Conservation (phyloP, 1,140 invertebrate species). For the Aradophagus sp. region DNA sequence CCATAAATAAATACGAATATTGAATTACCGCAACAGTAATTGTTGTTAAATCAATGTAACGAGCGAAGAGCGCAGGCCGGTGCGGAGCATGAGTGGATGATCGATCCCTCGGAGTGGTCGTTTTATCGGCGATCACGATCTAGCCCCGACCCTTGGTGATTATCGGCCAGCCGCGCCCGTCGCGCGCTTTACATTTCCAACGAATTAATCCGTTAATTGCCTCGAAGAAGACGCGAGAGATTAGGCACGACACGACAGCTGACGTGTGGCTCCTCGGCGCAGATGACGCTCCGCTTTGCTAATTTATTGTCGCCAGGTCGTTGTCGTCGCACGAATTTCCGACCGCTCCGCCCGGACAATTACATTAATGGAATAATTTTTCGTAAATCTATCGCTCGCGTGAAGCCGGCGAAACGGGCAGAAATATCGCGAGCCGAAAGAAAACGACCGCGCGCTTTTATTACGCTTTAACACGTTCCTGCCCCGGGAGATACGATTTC, state of each 20-base stretch:
- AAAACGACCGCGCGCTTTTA: constrained; percentile 26
- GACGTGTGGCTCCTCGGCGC: constrained; percentile 47
- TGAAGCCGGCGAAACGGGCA: constrained; percentile 41
- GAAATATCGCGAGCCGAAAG: constrained; percentile 23
- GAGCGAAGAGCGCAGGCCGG: no score
- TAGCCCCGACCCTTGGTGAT: constrained; percentile 32
- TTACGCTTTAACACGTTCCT: constrained; percentile 39
- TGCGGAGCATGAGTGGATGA: no score
- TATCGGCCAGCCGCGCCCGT: constrained; percentile 40
- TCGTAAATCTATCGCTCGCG: constrained; percentile 59
- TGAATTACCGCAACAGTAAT: no score
- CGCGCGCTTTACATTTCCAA: constrained; percentile 52
- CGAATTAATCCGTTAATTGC: constrained; percentile 65
- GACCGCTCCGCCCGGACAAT: constrained; percentile 60
- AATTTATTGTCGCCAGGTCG: constrained; percentile 69
- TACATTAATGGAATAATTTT: constrained; percentile 69
- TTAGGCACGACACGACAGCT: constrained; percentile 55
- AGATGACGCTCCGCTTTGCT: constrained; percentile 62
- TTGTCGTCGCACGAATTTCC: constrained; percentile 59
- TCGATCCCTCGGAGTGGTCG: constrained; percentile 3
- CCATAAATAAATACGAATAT: no score
- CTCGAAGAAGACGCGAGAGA: constrained; percentile 49
- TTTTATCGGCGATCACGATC: constrained; percentile 50
- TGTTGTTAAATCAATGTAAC: constrained; percentile 23
- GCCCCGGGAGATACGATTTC: constrained; percentile 33